Conservation (phyloP, 2,113 vertebrate species). For the Barnardius zonarius region DNA sequence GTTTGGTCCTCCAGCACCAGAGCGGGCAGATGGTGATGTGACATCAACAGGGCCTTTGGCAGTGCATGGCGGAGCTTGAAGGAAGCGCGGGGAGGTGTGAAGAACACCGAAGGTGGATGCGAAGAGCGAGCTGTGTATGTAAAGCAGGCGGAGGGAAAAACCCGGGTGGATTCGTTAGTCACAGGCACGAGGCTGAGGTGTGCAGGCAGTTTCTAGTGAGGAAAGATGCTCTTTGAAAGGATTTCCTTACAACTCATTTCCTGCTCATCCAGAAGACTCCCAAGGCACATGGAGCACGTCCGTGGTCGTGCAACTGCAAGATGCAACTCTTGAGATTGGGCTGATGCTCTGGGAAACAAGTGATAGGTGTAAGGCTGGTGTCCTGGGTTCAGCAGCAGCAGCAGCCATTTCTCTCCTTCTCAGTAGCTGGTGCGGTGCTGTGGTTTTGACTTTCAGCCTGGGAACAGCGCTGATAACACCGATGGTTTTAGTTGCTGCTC, state of each 20-base stretch:
- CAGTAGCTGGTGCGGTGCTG: no score
- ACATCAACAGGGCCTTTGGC: accelerated
- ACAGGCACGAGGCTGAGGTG: not conserved
- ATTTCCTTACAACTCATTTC: not conserved
- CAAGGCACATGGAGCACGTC: accelerated
- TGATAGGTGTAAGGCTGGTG: not conserved
- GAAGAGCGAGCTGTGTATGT: accelerated
- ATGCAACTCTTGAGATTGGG: not conserved
- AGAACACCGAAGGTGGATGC: not conserved
- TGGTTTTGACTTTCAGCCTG: no score
- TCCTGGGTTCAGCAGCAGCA: no score
- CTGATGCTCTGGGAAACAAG: not conserved
- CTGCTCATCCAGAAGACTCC: not conserved
- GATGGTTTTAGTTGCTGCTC: no score
- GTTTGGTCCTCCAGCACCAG: not conserved
- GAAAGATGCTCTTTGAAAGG: not conserved
- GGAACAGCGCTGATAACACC: no score
- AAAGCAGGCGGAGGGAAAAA: not conserved
- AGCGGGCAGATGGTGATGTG: accelerated
- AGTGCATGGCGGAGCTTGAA: not conserved
- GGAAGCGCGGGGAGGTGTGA: not conserved
- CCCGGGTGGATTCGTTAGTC: not conserved
- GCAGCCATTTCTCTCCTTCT: no score
- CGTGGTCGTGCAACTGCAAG: accelerated
- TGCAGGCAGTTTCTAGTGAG: not conserved